These are phyloP conservation scores for Aproaerema taeniolella DNA, from an alignment of 2,888 invertebrate genomes.

Conservation along the genomic window DNA sequence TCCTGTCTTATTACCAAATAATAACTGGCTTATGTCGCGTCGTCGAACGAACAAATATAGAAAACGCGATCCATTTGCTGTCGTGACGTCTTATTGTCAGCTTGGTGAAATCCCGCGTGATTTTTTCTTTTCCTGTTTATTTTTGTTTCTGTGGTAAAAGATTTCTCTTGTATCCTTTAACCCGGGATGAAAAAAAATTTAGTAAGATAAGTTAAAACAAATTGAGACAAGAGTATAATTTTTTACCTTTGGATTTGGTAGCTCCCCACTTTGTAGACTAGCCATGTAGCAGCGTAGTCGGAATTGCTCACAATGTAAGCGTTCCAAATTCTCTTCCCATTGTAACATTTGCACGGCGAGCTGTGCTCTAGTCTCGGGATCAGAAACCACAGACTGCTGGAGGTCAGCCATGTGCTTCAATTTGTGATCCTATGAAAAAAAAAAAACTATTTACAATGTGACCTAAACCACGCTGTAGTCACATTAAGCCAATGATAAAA, in stretches of 20 bases:
- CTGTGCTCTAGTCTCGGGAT: constrained; percentile 93
- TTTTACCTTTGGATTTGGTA: constrained; percentile 98
- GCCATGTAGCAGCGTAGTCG: constrained; percentile 97
- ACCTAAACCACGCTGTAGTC: no score
- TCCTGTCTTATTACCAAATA: constrained; percentile 5
- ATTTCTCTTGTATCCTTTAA: no score
- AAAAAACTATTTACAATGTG: neutral
- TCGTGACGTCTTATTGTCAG: constrained; percentile 36
- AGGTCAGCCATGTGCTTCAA: constrained; percentile 99
- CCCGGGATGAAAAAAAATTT: no score
- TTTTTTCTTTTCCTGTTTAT: no score
- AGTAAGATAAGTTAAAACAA: no score
- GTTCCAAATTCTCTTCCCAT: constrained; percentile 98
- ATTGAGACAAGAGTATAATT: no score
- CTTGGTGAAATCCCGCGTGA: constrained; percentile 46
- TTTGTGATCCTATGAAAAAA: constrained; percentile 90
- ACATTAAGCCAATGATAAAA: no score
- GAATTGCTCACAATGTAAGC: constrained; percentile 97
- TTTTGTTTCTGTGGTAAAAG: no score
- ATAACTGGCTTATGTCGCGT: neutral
- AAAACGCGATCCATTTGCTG: constrained; percentile 9
- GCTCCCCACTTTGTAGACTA: constrained; percentile 95
- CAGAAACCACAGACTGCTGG: constrained; percentile 96
- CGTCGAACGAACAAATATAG: constrained; percentile 6
- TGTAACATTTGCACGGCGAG: constrained; percentile 95